Base-by-base conservation (phyloP, 2,113 vertebrate genomes). In the Hemicordylus capensis region DNA sequence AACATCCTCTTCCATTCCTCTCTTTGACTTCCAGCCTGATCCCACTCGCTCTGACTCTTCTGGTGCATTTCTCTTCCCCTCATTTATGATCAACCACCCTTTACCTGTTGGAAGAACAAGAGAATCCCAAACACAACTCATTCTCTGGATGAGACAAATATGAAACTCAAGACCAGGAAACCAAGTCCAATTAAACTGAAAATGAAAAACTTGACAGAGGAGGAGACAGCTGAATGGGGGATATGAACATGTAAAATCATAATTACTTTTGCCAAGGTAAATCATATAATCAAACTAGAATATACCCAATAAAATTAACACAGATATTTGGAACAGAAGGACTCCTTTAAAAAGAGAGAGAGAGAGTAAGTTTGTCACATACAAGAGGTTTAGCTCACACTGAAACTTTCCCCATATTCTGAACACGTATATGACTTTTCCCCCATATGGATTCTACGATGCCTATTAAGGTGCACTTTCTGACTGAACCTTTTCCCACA, bases 401-500 rank as follows among this genome's bases (percentile, higher is more conserved):
- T 10, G 51, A 94, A 92, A 17, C 88, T 86, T 77, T 90, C 90
- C 2, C 92, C 93, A 26, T 92, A 94, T 61, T 92, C 78, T 1
- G 76, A 80, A 12, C 93, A 92, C 15, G 26, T 80, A 7, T 92
- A 91, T 4, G 93, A 88, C n/a, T 90, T 91, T 76, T 93, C 93
- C 20, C 91, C 93, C 17, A 91, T 88, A 51, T 91, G 92, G 63
- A 90, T 87, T 19, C 87, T 88, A 72, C 91, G 90, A 6, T 93
- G 94, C 10, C 85, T 91, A n/a, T 90, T 85, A 54, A 90, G 83
- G 5, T 92, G 85, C 4, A 89, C 84, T 0, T 86, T 87, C 77
- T 91, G 92, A 1, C 84, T 86, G 54, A 93, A 94, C 44, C 90
- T 84, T 59, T 94, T 93, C 0, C 90, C 89, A 24, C 94, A 94